Evolutionary conservation across 2,113 vertebrate species (phyloP).

Genomic region (Pardalotus punctatus): DNA sequence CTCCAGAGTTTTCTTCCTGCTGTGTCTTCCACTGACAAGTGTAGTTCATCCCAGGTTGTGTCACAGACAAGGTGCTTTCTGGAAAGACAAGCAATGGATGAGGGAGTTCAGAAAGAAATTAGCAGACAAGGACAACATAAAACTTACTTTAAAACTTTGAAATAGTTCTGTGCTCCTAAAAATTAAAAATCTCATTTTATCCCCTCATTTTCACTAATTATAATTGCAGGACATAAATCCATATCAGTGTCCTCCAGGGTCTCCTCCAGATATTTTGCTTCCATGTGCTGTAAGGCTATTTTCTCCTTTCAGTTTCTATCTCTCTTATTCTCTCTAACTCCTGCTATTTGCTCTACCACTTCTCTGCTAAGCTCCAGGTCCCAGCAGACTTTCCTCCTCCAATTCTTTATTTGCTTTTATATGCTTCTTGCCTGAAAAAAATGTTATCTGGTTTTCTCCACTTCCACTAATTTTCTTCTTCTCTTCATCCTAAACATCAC

Average conservation of each 20-base stretch:
- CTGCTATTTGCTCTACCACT: slow-evolving; percentile 25
- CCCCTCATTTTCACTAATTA: slow-evolving; percentile 15
- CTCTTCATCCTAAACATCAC: slow-evolving; percentile 33
- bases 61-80: not conserved
- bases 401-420: slow-evolving; percentile 54
- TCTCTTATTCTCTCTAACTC: slow-evolving; percentile 21
- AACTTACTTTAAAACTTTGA: not conserved
- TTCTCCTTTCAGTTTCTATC: slow-evolving; percentile 1
- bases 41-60: not conserved
- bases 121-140: not conserved
- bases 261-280: slow-evolving; percentile 35
- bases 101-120: not conserved
- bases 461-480: slow-evolving; percentile 29
- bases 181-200: slow-evolving; percentile 32
- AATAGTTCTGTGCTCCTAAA: slow-evolving; percentile 1
- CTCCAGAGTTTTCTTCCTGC: not conserved
- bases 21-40: not conserved
- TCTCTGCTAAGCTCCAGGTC: slow-evolving; percentile 19
- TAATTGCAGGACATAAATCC: slow-evolving; percentile 37
- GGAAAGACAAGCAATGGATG: not conserved
- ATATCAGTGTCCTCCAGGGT: not conserved
- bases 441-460: slow-evolving; percentile 14
- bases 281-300: slow-evolving; percentile 23
- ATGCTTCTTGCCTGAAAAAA: slow-evolving; percentile 17
- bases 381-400: not conserved